phyloP scores from a whole-genome alignment of 1,140 invertebrate genomes.

The Dreissena rostriformis region DNA sequence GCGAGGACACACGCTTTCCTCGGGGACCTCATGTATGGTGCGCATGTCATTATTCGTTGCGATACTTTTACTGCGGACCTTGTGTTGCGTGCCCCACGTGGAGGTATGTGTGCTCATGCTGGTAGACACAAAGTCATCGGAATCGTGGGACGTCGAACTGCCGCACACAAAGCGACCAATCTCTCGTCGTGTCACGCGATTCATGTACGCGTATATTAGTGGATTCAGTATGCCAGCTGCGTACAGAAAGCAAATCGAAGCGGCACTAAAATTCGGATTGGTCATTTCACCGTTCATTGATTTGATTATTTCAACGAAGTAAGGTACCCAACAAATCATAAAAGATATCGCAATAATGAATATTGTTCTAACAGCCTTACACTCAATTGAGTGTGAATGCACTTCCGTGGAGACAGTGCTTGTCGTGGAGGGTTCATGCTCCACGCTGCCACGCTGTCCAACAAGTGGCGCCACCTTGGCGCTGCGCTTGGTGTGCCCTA shows the following conservation, averaged over 20 bases:
- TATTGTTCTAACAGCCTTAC: constrained; percentile 70
- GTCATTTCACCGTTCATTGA: constrained; percentile 17
- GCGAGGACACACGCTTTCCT: constrained; percentile 22
- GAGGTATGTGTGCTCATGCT: constrained; percentile 60
- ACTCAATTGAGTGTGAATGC: constrained; percentile 46
- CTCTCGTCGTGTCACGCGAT: constrained; percentile 66
- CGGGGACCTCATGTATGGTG: constrained; percentile 59
- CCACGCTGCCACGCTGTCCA: background rate
- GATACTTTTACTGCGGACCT: constrained; percentile 5
- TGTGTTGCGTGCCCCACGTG: constrained; percentile 37
- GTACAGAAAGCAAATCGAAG: constrained; percentile 61
- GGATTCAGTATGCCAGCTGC: constrained; percentile 65
- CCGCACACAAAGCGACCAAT: constrained; percentile 67
- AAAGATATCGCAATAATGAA: constrained; percentile 66
- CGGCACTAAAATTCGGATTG: constrained; percentile 47
- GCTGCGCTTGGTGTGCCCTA: constrained; percentile 63
- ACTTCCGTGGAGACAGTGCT: constrained; percentile 5
- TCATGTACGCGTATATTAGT: constrained; percentile 72
- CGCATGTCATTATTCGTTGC: constrained; percentile 57
- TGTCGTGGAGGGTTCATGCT: constrained; percentile 1
- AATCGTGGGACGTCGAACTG: constrained; percentile 50
- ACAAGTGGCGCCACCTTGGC: constrained; percentile 58
- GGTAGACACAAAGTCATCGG: constrained; percentile 64
- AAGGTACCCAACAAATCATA: constrained; percentile 67
- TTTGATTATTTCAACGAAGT: constrained; percentile 53